Evolutionary conservation across 2,888 invertebrate genomes (phyloP), one percentile per base, ranked within the genome.

Genomic region (Mayetiola destructor): DNA sequence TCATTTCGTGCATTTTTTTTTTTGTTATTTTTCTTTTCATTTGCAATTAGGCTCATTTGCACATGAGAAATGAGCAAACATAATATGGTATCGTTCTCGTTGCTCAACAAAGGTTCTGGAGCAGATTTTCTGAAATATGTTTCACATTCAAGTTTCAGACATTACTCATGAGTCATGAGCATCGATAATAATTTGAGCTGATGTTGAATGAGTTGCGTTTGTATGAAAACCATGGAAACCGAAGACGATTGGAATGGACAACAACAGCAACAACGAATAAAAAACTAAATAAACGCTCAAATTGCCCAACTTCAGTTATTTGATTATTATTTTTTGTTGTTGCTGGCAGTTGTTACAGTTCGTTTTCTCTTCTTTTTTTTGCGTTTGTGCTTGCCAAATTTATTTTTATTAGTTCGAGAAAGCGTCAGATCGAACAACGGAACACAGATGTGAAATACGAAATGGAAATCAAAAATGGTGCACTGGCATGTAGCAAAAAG

Each of bases 41-140:
- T 32, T 32, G 29, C 53, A 53, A 48, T 48, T 48, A 48, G n/a
- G 48, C 27, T 48, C 48, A 48, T 48, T 48, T 48, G 48, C 48
- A 42, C n/a, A 23, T 42, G 42, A 21, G 23, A 42, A 42, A 4
- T 23, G 23, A 39, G 20, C 23, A 23, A 42, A 14, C 14, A 23
- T 2, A 3, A 42, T 12, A 37, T 4, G n/a, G n/a, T 14, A 42
- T 23, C 21, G 3, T 2, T 9, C 42, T 23, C n/a, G 16, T 27
- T 9, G 21, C 23, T 42, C 27, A n/a, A n/a, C n/a, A 27, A 27
- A 27, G 48, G 27, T 23, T 12, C 12, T 40, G 39, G 18, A 16
- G 14, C 12, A 39, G 20, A 20, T 27, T 48, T 48, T 23, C 48
- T 8, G 29, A 48, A 27, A 27, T 27, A 27, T n/a, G n/a, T n/a